Evolutionary conservation across 2,888 invertebrate species (phyloP), one percentile per base, ranked within the genome.

Genomic region (Drosophila pseudotakahashii): DNA sequence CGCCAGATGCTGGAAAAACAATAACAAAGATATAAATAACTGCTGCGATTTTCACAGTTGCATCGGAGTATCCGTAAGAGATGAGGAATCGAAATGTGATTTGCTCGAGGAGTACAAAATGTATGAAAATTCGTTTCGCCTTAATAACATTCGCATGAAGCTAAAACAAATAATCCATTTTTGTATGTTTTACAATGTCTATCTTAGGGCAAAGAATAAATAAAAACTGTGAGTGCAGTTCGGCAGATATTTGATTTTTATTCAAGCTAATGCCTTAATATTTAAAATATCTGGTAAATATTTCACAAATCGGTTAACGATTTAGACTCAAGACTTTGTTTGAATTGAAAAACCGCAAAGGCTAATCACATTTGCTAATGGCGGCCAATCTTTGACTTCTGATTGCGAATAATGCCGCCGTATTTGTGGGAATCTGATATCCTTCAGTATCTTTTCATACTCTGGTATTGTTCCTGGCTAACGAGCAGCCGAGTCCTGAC

Each of bases 401-500:
- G 61, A 60, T 61, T 47, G 16, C 47, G 32, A 61, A 45, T 50
- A 30, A 19, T 37, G 42, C 63, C 58, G 16, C 32, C 52, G 37
- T 50, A 50, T 66, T 32, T 66, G 51, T 14, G 45, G 44, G n/a
- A 36, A 9, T 5, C 36, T 30, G 50, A 2, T 37, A 16, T 13
- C 37, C 11, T 13, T 13, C n/a, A 13, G 39, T 32, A 7, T 45
- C 11, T 19, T 19, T 19, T 16, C n/a, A n/a, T 19, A 14, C 34
- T 57, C 44, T n/a, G 57, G 9, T 7, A 30, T 30, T 6, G 37
- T 59, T 60, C 41, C 30, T 7, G 61, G 70, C 81, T 85, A 85
- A 81, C 81, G 86, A 81, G 86, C 70, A 76, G 62, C 70, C 76
- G 72, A 70, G 34, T 23, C 34, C 23, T 37, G 32, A 34, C 16